Base-by-base conservation (phyloP, 1,140 invertebrate species). In the Drosophila neocordata region DNA sequence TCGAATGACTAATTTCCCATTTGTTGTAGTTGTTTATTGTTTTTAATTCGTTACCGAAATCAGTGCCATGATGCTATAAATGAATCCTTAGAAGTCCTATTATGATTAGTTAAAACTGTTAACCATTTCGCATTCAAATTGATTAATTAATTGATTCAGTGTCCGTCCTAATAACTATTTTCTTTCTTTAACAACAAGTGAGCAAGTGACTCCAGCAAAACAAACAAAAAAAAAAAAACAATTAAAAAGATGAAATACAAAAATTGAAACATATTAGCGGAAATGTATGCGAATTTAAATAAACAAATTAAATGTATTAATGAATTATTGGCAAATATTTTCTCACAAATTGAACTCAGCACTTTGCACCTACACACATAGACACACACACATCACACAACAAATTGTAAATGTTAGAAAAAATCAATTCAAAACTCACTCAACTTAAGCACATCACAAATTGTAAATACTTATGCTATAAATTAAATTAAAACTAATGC, bases 121-220 rank as follows among this genome's bases (percentile, higher is more conserved):
- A 22, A 65, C 38, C 31, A 65, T 55, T 72, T 80, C 75, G 55
- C 67, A 57, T 76, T 82, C 73, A 60, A 53, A 73, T 48, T 48
- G 78, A 81, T 87, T 74, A 51, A 77, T 48, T 48, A 81, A 81
- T 87, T 74, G 51, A 77, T 85, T 85, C 67, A 76, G 69, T 79
- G 78, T 88, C 83, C 83, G 83, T 88, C 83, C 83, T 88, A 67
- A 27, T 58, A 83, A 88, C 61, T 88, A 78, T 88, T 88, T 83
- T 51, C 24, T 59, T 82, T 68, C 62, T 78, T 65, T 34, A 20
- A n/a, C 41, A 48, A 48, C 41, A 48, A 48, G 37, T 38, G 37
- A 38, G 37, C n/a, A n/a, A 38, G 0, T 48, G 41, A 44, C 58
- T 65, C 51, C n/a, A 56, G 24, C n/a, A 63, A 38, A 55, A 70